phyloP scores from a whole-genome alignment of 2,113 vertebrate species.

The Tiliqua scincoides region DNA sequence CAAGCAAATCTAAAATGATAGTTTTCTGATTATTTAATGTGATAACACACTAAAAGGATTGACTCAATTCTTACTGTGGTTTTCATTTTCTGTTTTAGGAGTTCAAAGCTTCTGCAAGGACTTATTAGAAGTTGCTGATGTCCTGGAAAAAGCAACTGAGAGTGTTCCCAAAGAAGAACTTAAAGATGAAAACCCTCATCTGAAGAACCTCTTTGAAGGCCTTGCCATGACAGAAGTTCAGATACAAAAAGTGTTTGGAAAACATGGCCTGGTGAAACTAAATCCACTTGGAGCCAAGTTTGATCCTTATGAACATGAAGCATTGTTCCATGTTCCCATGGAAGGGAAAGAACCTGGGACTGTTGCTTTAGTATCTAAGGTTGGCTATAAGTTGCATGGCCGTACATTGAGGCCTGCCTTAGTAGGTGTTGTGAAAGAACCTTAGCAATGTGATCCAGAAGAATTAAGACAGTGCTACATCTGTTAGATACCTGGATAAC shows the following conservation, averaged over 20 bases:
- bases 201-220: constrained; percentile 95
- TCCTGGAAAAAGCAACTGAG: constrained; percentile 94
- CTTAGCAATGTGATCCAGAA: constrained; percentile 63
- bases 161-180: constrained; percentile 92
- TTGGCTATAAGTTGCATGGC: constrained; percentile 95
- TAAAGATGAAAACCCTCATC: constrained; percentile 87
- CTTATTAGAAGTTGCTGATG: constrained; percentile 94
- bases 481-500: constrained; percentile 46
- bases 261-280: constrained; percentile 89
- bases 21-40: not conserved
- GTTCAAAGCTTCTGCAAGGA: constrained; percentile 98
- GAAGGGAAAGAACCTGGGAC: constrained; percentile 92
- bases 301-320: constrained; percentile 95
- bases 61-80: not conserved
- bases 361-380: constrained; percentile 90
- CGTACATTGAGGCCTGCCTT: constrained; percentile 93
- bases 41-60: not conserved
- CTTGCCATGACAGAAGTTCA: constrained; percentile 93
- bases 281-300: constrained; percentile 91
- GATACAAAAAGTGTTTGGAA: constrained; percentile 96
- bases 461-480: constrained; percentile 43
- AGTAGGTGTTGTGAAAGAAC: constrained; percentile 92
- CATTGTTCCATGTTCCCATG: constrained; percentile 87
- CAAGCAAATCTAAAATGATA: not conserved
- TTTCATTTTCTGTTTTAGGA: constrained; percentile 72